Percentiles rank a stretch among this genome's conserved stretches.
These are phyloP conservation scores for Hyphantria cunea DNA, from an alignment of 1,140 invertebrate species.

Conservation along the genomic window DNA sequence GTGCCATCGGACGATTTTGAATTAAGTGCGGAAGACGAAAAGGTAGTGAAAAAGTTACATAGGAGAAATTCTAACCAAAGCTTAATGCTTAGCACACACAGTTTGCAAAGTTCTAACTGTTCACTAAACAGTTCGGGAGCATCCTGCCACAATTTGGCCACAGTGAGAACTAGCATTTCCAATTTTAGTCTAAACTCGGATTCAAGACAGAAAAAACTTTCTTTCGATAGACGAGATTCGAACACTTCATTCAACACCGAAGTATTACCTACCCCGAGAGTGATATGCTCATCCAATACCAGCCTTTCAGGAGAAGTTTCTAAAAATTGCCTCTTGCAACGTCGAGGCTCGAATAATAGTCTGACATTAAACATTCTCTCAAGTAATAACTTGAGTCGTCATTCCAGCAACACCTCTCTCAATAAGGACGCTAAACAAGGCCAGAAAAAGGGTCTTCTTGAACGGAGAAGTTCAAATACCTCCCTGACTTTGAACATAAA, in stretches of 20 bases:
- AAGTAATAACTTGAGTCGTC: slow-evolving; percentile 79
- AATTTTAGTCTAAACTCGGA: slow-evolving; percentile 79
- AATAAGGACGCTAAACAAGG: slow-evolving; percentile 70
- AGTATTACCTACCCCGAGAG: slow-evolving; percentile 63
- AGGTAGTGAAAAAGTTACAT: slow-evolving; percentile 81
- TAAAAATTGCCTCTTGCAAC: slow-evolving; percentile 88
- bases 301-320: slow-evolving; percentile 60
- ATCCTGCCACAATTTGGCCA: slow-evolving; percentile 72
- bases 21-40: slow-evolving; percentile 69
- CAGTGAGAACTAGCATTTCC: slow-evolving; percentile 73
- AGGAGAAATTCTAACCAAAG: slow-evolving; percentile 94
- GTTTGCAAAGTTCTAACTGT: slow-evolving; percentile 76
- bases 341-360: slow-evolving; percentile 94
- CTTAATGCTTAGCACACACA: slow-evolving; percentile 86
- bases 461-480: slow-evolving; percentile 92
- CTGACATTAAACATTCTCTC: slow-evolving; percentile 86
- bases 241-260: slow-evolving; percentile 91
- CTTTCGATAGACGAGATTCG: slow-evolving; percentile 90
- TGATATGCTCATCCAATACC: slow-evolving; percentile 68
- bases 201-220: slow-evolving; percentile 80
- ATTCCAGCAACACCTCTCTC: slow-evolving; percentile 80
- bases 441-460: slow-evolving; percentile 86
- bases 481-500: slow-evolving; percentile 89
- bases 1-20: slow-evolving; percentile 85
- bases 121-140: slow-evolving; percentile 74